phyloP scores from a whole-genome alignment of 2,888 invertebrate genomes.

The Eurytoma californica region DNA sequence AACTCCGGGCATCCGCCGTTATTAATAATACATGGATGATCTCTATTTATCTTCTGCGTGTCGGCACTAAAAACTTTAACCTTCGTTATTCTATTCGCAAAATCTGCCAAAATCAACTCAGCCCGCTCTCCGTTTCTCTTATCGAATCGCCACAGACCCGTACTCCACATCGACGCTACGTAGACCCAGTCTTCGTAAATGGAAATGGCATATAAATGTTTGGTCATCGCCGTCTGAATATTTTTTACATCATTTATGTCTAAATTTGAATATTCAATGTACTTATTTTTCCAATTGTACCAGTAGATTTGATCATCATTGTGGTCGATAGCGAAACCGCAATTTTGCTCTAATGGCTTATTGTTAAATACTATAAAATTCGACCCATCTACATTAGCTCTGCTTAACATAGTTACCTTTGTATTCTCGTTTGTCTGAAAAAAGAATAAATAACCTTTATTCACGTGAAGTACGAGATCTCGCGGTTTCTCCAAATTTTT shows the following conservation, averaged over 20 bases:
- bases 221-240: slow-evolving; percentile 14
- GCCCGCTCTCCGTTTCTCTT: slow-evolving; percentile 26
- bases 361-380: slow-evolving; percentile 33
- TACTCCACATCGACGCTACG: slow-evolving; percentile 1
- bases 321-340: slow-evolving; percentile 44
- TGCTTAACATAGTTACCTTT: slow-evolving; percentile 4
- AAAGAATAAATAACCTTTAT: slow-evolving; percentile 35
- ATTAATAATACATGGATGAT: slow-evolving; percentile 23
- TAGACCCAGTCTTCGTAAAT: slow-evolving; percentile 46
- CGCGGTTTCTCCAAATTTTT: slow-evolving; percentile 33
- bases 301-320: slow-evolving; percentile 42
- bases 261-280: slow-evolving; percentile 30
- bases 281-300: slow-evolving; percentile 29
- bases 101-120: slow-evolving; percentile 41
- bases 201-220: slow-evolving; percentile 21
- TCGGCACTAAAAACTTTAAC: slow-evolving; percentile 29
- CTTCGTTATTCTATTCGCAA: slow-evolving; percentile 44
- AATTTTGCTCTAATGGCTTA: slow-evolving; percentile 13
- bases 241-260: slow-evolving; percentile 13
- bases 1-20: slow-evolving; percentile 31
- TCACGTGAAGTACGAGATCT: slow-evolving; percentile 28
- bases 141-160: slow-evolving; percentile 47
- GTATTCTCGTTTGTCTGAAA: slow-evolving; percentile 31
- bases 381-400: slow-evolving; percentile 26
- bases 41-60: background rate